These are phyloP conservation scores for Liasis olivaceus DNA, from an alignment of 2,797 vertebrate species.

Conservation along the genomic window DNA sequence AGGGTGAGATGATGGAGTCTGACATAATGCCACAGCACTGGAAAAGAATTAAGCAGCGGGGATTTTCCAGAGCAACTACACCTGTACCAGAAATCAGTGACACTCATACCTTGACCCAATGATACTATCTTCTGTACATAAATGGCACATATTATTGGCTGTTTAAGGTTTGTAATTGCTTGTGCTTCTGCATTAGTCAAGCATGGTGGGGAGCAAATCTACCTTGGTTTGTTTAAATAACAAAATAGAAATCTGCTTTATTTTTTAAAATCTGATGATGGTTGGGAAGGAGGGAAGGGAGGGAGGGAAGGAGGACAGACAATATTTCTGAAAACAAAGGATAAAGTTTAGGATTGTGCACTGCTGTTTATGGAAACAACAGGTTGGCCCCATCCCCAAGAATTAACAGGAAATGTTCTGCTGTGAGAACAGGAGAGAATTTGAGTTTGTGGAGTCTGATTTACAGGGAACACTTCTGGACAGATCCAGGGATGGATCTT, in stretches of 20 bases:
- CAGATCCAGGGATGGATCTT: not conserved
- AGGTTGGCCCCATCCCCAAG: not conserved
- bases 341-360: not conserved
- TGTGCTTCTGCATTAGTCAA: not conserved
- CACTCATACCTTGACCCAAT: rapidly evolving
- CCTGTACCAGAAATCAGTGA: conserved; percentile 1
- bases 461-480: not conserved
- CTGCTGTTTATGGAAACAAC: not conserved
- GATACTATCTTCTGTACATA: not conserved
- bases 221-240: not conserved
- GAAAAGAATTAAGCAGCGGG: conserved; percentile 6
- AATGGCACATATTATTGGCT: conserved; percentile 1
- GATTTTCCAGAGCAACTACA: conserved; percentile 2
- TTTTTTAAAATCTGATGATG: not conserved
- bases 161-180: conserved; percentile 32
- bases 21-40: not conserved
- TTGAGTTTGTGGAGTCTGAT: no score
- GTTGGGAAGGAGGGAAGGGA: not conserved
- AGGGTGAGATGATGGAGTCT: not conserved
- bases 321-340: conserved; percentile 1
- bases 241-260: conserved; percentile 4
- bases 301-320: not conserved
- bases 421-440: not conserved
- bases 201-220: not conserved
- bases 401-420: not conserved